These are phyloP conservation scores for Cichlasoma orientale DNA, from an alignment of 2,797 vertebrate species.

Conservation along the genomic window DNA sequence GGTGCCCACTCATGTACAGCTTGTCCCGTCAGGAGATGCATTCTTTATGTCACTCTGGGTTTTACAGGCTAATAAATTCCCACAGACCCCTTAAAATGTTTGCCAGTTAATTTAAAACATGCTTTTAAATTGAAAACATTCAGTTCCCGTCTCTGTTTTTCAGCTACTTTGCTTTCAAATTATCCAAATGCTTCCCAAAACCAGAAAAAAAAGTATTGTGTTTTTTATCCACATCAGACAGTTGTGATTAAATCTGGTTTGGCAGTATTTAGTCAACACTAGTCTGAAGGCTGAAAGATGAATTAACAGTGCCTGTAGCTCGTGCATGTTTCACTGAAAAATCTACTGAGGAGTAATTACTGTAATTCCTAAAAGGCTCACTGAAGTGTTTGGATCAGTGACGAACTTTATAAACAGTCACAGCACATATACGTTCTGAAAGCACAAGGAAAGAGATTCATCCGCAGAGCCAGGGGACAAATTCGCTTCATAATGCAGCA, in stretches of 20 bases:
- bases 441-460: constrained; percentile 16
- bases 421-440: constrained; percentile 15
- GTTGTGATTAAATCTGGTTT: constrained; percentile 17
- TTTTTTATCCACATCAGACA: constrained; percentile 15
- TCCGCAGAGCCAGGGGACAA: constrained; percentile 33
- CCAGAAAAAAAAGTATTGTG: background rate
- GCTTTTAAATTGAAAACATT: constrained; percentile 3
- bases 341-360: constrained; percentile 55
- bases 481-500: constrained; percentile 35
- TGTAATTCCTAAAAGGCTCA: constrained; percentile 52
- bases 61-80: constrained; percentile 57
- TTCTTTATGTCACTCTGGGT: constrained; percentile 45
- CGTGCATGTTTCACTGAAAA: constrained; percentile 44
- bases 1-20: constrained; percentile 57
- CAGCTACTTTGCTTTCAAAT: background rate
- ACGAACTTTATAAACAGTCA: constrained; percentile 42
- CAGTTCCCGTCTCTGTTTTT: background rate
- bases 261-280: constrained; percentile 20
- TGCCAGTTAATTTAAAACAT: constrained; percentile 47
- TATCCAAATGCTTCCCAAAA: background rate
- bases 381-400: constrained; percentile 53
- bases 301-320: constrained; percentile 46
- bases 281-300: constrained; percentile 29
- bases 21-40: constrained; percentile 55
- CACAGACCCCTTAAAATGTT: constrained; percentile 4